Evolutionary conservation across 23 tunicate genomes (phyloP), one percentile per base, ranked within the genome.

Genomic region (Styela clava): DNA sequence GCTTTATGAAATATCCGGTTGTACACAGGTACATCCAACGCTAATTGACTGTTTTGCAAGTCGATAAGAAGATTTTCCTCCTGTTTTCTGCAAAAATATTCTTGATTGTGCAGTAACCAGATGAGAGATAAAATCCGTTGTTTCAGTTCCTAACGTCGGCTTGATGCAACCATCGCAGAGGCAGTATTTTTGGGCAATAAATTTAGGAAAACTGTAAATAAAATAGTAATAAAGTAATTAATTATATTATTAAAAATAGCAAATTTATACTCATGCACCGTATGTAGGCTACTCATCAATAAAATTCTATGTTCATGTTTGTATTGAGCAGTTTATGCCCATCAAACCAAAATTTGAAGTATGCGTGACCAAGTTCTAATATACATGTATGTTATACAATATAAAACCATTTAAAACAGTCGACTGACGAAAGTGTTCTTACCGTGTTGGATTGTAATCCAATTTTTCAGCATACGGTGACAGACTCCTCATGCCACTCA

Each of bases 401-500:
- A n/a, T n/a, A n/a, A n/a, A n/a, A n/a, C n/a, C n/a, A n/a, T n/a
- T n/a, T n/a, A n/a, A n/a, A n/a, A n/a, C n/a, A n/a, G n/a, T n/a
- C n/a, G n/a, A n/a, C n/a, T n/a, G n/a, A n/a, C n/a, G n/a, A n/a
- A n/a, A n/a, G n/a, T n/a, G n/a, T n/a, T n/a, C 52, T 35, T 35
- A 76, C 81, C 81, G 52, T 20, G 21, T 24, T 9, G 81, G 81
- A 52, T 76, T 76, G 31, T 21, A 76, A 35, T 44, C 81, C 27
- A 76, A 21, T 52, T 44, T 18, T 12, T 28, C 22, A 24, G 35
- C 81, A 56, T 76, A 76, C 28, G 81, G 81, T 26, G 81, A 76
- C 12, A 76, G 21, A 56, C 81, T 76, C 1, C 81, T 76, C 81
- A 76, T 76, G n/a, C 81, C 81, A n/a, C 44, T 44, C 63, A 44